Evolutionary conservation across 53 echinoderm and acorn worm genomes (phyloP).

Genomic region (Astropecten irregularis): DNA sequence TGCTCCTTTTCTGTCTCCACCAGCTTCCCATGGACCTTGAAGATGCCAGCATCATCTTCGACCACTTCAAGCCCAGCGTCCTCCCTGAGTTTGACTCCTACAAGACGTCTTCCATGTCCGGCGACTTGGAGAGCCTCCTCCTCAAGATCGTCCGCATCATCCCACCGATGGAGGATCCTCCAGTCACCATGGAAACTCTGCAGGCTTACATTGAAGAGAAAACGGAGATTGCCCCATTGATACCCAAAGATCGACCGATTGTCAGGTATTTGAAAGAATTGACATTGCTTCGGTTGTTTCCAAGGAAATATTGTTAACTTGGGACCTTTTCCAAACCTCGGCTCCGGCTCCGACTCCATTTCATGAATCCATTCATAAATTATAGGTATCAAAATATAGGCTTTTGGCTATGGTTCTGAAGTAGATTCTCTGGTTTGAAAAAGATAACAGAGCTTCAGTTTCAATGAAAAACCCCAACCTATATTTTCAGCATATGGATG

Average conservation of each 20-base stretch:
- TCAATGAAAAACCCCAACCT: no score
- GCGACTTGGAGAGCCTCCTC: conserved; percentile 88
- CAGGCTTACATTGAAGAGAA: conserved; percentile 81
- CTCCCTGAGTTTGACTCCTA: conserved; percentile 98
- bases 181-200: conserved; percentile 71
- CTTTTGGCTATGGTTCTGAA: no score
- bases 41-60: conserved; percentile 76
- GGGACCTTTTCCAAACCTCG: no score
- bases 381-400: no score
- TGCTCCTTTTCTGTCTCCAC: no score
- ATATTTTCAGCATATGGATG: no score
- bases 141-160: conserved; percentile 85
- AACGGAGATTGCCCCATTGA: conserved; percentile 63
- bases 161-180: conserved; percentile 55
- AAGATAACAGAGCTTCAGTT: no score
- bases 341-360: no score
- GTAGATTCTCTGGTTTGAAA: no score
- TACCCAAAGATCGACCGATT: conserved; percentile 51
- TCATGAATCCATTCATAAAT: no score
- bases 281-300: neutral
- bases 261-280: conserved; percentile 47
- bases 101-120: conserved; percentile 94
- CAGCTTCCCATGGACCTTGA: conserved; percentile 79
- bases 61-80: conserved; percentile 93
- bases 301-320: neutral